phyloP scores from a whole-genome alignment of 1,140 invertebrate genomes.

The Melanaphis sacchari region DNA sequence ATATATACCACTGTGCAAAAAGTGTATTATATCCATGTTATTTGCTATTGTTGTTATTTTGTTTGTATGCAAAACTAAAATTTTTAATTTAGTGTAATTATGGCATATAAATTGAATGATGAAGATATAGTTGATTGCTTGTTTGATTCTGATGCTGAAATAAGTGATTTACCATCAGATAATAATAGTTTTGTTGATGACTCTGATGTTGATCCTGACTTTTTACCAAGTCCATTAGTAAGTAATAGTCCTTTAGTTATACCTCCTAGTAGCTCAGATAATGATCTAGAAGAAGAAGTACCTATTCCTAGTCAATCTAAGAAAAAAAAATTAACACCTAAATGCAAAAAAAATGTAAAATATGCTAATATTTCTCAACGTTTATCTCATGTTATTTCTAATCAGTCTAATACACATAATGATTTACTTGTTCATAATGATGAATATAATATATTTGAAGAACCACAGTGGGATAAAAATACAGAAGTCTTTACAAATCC shows the following conservation, averaged over 20 bases:
- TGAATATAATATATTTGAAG: neutral
- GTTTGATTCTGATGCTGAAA: neutral
- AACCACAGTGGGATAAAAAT: neutral
- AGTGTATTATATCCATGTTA: neutral
- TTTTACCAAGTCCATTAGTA: neutral
- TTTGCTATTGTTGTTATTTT: neutral
- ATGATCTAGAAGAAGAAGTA: neutral
- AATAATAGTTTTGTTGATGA: slow-evolving; percentile 28
- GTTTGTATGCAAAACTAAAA: neutral
- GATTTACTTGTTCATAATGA: neutral
- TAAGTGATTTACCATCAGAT: slow-evolving; percentile 9
- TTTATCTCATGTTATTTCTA: too few species aligned
- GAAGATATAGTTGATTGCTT: neutral
- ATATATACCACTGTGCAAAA: neutral
- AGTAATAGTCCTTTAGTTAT: neutral
- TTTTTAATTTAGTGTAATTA: neutral
- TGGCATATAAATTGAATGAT: slow-evolving; percentile 14
- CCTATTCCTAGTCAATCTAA: neutral
- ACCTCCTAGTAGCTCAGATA: neutral
- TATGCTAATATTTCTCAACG: neutral
- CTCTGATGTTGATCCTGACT: neutral
- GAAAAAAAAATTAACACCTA: neutral
- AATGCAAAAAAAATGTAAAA: neutral
- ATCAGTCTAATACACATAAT: neutral
- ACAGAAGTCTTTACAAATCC: neutral